Evolutionary conservation across 2,888 invertebrate genomes (phyloP), one percentile per base, ranked within the genome.

Genomic region (Hemithea aestivaria): DNA sequence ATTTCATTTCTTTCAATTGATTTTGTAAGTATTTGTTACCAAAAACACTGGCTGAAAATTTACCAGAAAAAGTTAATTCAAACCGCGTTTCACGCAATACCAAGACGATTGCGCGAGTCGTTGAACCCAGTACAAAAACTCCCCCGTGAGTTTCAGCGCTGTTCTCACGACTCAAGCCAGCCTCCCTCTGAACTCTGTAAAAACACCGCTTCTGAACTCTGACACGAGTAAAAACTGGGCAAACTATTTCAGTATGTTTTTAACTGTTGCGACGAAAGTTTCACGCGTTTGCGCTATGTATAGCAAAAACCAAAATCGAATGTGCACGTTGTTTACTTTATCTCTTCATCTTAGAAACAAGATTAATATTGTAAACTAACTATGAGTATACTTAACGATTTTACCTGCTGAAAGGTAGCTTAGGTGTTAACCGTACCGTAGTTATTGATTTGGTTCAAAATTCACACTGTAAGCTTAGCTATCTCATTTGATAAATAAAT

Each of bases 71-170:
- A 21, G n/a, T 27, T 2, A 20, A 27, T 25, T 24, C 26, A 10
- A 27, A 20, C 10, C 27, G 10, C 30, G 9, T 30, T 23, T 30
- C 10, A 8, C 26, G 29, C 12, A 8, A 7, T 7, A 12, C 7
- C 6, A 2, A n/a, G 7, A 16, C 16, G 16, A 4, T 16, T 16
- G 16, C 71, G 65, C 49, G 51, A 62, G 82, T 76, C 84, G 70
- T 66, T 83, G 85, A 84, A 81, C 85, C 60, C 72, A 73, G 71
- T 73, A 83, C 68, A 83, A 84, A 85, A 84, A 79, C 76, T 81
- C 83, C 85, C 85, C 81, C 69, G 75, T 67, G 51, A 47, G 64
- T 77, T 83, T 81, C 83, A 83, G 78, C 45, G 46, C 58, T 66
- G 73, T 83, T 85, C 85, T 83, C 84, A 84, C 76, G 75, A 66